Conservation (phyloP, 2,797 vertebrate genomes). For the Paramormyrops hopkinsi region DNA sequence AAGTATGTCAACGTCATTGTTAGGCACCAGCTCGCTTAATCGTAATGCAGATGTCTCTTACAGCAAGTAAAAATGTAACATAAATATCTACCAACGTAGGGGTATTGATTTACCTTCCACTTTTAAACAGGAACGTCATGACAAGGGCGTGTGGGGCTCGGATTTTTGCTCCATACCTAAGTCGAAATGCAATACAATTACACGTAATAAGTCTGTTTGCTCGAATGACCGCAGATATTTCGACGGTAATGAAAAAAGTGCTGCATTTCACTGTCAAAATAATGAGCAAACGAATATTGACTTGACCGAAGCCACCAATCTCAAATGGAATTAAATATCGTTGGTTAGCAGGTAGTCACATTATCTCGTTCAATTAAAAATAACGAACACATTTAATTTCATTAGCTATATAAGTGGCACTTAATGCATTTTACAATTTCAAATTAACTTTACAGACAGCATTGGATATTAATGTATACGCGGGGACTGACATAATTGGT, state of each 20-base stretch:
- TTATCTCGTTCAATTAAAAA: background rate
- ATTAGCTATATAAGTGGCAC: background rate
- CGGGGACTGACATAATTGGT: background rate
- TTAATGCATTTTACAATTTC: background rate
- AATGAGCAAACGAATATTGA: background rate
- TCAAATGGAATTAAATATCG: background rate
- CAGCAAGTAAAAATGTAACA: background rate
- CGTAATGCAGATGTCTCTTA: background rate
- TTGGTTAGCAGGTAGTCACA: background rate
- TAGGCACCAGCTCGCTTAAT: background rate
- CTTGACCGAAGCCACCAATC: background rate
- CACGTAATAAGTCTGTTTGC: background rate
- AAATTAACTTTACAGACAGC: background rate
- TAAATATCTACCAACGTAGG: conserved; percentile 3
- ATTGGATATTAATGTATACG: background rate
- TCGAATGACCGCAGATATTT: background rate
- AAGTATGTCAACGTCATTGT: background rate
- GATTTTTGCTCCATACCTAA: conserved; percentile 90
- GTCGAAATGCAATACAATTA: conserved; percentile 16
- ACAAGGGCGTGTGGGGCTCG: conserved; percentile 90
- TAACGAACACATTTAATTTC: background rate
- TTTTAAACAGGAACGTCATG: conserved; percentile 94
- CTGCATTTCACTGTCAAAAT: background rate
- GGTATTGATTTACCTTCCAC: conserved; percentile 73
- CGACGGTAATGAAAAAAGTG: background rate